Conservation (phyloP, 2,888 invertebrate genomes). For the Tipula lateralis region DNA sequence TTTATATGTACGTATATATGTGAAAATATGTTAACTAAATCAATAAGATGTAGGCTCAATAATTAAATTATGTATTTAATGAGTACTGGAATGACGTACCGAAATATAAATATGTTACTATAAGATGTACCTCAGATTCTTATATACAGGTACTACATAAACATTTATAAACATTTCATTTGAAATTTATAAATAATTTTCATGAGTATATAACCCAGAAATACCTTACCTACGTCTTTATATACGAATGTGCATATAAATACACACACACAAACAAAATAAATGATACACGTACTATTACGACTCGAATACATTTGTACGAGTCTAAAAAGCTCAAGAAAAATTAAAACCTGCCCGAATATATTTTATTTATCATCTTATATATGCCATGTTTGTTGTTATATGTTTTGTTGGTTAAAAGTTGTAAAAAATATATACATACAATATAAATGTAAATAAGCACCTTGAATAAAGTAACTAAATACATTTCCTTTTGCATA, state of each 20-base stretch:
- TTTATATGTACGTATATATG: neutral
- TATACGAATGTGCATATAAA: neutral
- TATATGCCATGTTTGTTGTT: neutral
- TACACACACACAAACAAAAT: neutral
- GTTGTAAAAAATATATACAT: neutral
- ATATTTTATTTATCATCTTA: conserved; percentile 11
- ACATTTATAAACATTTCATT: neutral
- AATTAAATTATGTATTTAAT: neutral
- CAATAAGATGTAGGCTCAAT: neutral
- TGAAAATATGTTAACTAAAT: neutral
- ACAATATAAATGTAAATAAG: neutral
- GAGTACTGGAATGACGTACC: neutral
- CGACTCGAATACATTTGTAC: neutral
- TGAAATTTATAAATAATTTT: neutral
- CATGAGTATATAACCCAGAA: neutral
- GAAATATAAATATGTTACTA: no score
- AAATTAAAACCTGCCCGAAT: neutral
- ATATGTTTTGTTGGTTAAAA: neutral
- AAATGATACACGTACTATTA: neutral
- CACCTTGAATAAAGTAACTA: neutral
- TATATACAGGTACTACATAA: neutral
- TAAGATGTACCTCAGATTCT: neutral
- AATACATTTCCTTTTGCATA: neutral
- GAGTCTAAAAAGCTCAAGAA: neutral
- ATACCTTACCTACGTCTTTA: neutral